A percentile compares a stretch with the other conserved stretches of the same genome.
Conservation (phyloP, 1,140 invertebrate genomes). For the Chironomus striatipennis region DNA sequence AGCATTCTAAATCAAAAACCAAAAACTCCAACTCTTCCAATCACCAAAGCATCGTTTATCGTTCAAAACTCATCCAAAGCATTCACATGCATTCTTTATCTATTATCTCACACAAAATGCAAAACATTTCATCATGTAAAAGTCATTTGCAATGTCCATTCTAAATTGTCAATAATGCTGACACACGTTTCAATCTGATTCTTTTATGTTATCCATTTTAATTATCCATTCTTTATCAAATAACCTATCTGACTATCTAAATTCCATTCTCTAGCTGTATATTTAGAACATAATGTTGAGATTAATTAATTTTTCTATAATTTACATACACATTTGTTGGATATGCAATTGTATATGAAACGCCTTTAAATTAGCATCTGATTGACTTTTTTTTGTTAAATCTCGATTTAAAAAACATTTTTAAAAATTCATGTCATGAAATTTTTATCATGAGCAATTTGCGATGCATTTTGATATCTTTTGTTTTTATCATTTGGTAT, state of each 20-base stretch:
- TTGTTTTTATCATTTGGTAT: not conserved
- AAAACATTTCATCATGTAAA: too few species aligned
- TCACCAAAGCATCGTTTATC: too few species aligned
- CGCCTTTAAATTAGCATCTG: not conserved
- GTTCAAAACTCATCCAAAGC: too few species aligned
- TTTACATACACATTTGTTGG: not conserved
- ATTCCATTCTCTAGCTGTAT: not conserved
- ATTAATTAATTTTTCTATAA: not conserved
- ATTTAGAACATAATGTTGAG: not conserved
- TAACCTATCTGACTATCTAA: not conserved
- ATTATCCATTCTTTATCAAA: too few species aligned
- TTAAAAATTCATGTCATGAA: conserved; percentile 5
- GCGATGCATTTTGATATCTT: not conserved
- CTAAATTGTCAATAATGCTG: not conserved
- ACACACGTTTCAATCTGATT: not conserved
- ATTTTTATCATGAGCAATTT: not conserved
- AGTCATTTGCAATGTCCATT: not conserved
- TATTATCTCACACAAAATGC: too few species aligned
- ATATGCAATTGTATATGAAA: not conserved
- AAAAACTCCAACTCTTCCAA: too few species aligned
- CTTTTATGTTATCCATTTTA: not conserved
- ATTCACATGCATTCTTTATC: too few species aligned
- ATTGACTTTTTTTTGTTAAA: not conserved
- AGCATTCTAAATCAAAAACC: too few species aligned
- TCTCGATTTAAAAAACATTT: not conserved